A percentile compares a stretch with the other conserved stretches of the same genome.
Conservation (phyloP, 2,888 invertebrate genomes). For the Vandiemenella viatica region DNA sequence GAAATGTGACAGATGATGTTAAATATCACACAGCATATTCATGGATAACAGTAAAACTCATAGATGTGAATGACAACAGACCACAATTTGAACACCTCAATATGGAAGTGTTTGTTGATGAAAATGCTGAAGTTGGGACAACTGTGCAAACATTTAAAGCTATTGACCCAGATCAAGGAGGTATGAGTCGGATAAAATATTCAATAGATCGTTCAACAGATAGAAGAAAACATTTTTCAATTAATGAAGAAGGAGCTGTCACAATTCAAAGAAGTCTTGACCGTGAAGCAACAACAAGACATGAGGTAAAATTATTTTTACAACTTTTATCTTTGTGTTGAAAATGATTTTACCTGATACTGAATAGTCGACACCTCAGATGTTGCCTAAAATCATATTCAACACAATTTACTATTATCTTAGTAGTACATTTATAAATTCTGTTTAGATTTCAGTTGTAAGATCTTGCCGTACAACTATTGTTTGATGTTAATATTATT, state of each 20-base stretch:
- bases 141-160: conserved; percentile 26
- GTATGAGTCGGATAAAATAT: conserved; percentile 21
- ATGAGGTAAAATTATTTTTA: conserved; percentile 25
- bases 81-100: conserved; percentile 34
- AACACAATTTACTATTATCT: no score
- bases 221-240: conserved; percentile 34
- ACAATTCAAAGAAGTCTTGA: conserved; percentile 7
- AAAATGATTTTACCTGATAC: no score
- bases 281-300: conserved; percentile 3
- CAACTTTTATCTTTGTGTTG: no score
- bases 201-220: conserved; percentile 35
- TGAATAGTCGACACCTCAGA: no score
- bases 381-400: no score
- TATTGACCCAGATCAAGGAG: conserved; percentile 12
- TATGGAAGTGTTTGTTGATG: conserved; percentile 30
- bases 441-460: no score
- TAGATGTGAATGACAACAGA: conserved; percentile 37
- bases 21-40: conserved; percentile 35
- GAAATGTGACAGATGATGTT: conserved; percentile 23
- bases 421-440: no score
- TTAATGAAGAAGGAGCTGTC: conserved; percentile 28
- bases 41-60: conserved; percentile 31
- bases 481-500: no score
- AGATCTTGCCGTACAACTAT: no score
- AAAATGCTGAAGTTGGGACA: conserved; percentile 33